Evolutionary conservation across 2,113 vertebrate genomes (phyloP).

Genomic region (Calcarius ornatus): DNA sequence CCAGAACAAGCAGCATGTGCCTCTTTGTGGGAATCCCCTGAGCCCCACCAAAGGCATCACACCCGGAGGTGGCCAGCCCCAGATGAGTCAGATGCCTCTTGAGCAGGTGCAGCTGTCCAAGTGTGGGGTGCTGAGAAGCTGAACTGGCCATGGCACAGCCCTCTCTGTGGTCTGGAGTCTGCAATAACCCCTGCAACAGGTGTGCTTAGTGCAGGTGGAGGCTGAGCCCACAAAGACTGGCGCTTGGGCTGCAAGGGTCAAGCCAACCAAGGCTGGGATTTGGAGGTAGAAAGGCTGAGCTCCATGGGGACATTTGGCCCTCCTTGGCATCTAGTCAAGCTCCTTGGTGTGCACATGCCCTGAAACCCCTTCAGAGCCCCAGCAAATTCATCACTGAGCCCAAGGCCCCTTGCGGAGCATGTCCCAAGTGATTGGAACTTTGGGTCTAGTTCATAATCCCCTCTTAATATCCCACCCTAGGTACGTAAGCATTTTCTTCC

Average conservation of each 20-base stretch:
- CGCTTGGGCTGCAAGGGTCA: not conserved
- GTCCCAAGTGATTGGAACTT: not conserved
- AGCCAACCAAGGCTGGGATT: not conserved
- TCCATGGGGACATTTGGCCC: not conserved
- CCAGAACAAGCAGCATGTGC: fast-evolving
- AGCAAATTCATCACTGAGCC: not conserved
- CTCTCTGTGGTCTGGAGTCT: not conserved
- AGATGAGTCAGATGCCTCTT: fast-evolving
- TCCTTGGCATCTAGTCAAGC: not conserved
- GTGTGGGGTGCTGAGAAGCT: not conserved
- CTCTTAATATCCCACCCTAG: not conserved
- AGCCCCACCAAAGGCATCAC: not conserved
- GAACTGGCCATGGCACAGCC: fast-evolving
- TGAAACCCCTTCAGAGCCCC: not conserved
- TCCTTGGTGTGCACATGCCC: not conserved
- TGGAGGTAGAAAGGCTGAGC: no score
- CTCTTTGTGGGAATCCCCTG: not conserved
- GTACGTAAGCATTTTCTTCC: not conserved
- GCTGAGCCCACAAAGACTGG: not conserved
- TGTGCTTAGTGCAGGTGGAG: not conserved
- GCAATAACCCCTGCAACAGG: not conserved
- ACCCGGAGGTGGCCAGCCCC: not conserved
- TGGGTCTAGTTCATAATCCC: not conserved
- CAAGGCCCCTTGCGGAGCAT: not conserved
- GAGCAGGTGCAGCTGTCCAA: not conserved